Conservation (phyloP, 2,888 invertebrate genomes). For the Ischnus inquisitorius region DNA sequence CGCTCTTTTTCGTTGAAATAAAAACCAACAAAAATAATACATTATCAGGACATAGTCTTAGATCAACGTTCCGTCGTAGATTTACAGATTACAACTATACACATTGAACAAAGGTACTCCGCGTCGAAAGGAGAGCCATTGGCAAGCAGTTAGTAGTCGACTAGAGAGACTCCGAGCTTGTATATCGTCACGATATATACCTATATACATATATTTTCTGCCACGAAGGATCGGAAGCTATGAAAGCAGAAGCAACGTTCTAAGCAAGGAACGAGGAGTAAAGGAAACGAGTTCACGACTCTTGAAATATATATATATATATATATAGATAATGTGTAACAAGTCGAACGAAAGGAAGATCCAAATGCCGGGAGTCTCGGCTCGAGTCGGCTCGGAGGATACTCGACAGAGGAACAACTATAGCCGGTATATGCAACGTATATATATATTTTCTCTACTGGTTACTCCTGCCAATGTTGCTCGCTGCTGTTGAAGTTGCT, state of each 20-base stretch:
- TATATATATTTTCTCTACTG: constrained; percentile 29
- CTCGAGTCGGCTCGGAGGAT: constrained; percentile 40
- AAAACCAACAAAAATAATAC: background rate
- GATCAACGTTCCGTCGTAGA: background rate
- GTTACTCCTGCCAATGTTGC: constrained; percentile 35
- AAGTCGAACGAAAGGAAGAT: constrained; percentile 48
- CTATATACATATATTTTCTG: background rate
- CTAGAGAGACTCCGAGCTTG: background rate
- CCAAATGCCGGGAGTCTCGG: constrained; percentile 61
- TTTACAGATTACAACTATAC: constrained; percentile 1
- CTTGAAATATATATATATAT: constrained; percentile 11
- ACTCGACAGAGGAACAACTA: constrained; percentile 44
- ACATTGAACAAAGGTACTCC: constrained; percentile 5
- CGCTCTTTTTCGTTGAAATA: constrained; percentile 28
- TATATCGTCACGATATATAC: background rate
- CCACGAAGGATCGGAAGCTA: constrained; percentile 31
- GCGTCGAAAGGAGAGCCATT: constrained; percentile 14
- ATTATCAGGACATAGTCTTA: background rate
- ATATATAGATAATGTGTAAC: constrained; percentile 10
- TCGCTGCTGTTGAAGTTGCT: constrained; percentile 61
- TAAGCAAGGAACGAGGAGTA: background rate
- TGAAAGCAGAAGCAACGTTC: constrained; percentile 33
- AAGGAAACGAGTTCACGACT: constrained; percentile 36
- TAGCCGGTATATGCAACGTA: constrained; percentile 25
- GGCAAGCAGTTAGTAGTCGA: constrained; percentile 11